Percentiles rank a stretch among this genome's conserved stretches.
phyloP scores from a whole-genome alignment of 1,140 invertebrate genomes.

The Capitella teleta region DNA sequence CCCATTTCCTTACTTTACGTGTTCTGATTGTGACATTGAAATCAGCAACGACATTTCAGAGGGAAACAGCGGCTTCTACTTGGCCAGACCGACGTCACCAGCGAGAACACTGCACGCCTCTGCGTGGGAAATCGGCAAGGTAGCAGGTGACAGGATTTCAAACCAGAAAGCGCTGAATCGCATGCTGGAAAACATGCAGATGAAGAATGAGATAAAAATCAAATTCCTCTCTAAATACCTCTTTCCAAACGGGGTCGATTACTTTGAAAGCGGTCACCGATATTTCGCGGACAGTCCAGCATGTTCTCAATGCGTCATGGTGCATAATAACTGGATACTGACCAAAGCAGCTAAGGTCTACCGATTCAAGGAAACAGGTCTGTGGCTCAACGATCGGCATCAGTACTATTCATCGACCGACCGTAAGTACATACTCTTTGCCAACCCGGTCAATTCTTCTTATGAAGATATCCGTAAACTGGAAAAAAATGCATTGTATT shows the following conservation, averaged over 20 bases:
- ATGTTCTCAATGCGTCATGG: not conserved
- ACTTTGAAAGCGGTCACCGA: not conserved
- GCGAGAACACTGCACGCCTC: not conserved
- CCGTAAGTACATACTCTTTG: constrained; percentile 1
- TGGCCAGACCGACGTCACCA: constrained; percentile 1
- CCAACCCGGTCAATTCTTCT: not conserved
- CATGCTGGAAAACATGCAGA: not conserved
- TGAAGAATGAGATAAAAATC: not conserved
- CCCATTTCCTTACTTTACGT: constrained; percentile 1
- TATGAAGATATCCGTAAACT: not conserved
- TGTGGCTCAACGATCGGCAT: constrained; percentile 8
- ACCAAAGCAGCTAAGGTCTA: constrained; percentile 3
- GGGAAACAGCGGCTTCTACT: constrained; percentile 5
- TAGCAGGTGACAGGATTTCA: not conserved
- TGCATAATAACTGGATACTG: constrained; percentile 1
- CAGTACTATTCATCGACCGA: constrained; percentile 3
- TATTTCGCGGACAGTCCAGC: not conserved
- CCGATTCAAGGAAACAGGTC: constrained; percentile 6
- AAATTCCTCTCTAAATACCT: not conserved
- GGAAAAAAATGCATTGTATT: constrained; percentile 1
- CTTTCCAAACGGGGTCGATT: not conserved
- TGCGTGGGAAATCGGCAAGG: not conserved
- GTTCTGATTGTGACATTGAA: not conserved
- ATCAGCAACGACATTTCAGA: constrained; percentile 1
- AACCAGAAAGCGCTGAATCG: constrained; percentile 3